These are phyloP conservation scores for Phylloscopus whistleri DNA, from an alignment of 2,113 vertebrate species.

Conservation along the genomic window DNA sequence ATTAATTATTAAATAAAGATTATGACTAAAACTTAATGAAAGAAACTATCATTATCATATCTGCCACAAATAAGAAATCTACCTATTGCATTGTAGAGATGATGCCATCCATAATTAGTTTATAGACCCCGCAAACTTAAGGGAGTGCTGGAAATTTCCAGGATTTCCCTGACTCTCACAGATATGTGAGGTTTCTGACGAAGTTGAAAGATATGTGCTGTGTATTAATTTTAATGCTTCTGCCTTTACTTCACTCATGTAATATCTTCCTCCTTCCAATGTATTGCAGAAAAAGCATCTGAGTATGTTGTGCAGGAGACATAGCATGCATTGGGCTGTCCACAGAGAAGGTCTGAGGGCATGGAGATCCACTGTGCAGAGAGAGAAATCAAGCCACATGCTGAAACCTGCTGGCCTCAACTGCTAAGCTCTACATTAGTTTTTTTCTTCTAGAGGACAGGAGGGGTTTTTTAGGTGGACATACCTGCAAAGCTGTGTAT, in stretches of 20 bases:
- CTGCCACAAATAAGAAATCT: constrained; percentile 63
- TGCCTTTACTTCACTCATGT: not conserved
- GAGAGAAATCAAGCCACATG: not conserved
- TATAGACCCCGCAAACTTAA: not conserved
- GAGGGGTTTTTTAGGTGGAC: fast-evolving
- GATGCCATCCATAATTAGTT: constrained; percentile 18
- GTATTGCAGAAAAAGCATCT: not conserved
- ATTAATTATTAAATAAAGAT: constrained; percentile 67
- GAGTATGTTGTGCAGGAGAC: not conserved
- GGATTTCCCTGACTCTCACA: not conserved
- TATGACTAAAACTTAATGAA: constrained; percentile 61
- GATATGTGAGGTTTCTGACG: not conserved
- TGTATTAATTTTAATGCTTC: not conserved
- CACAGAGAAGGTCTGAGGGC: not conserved
- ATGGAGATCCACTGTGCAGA: not conserved
- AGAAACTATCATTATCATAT: constrained; percentile 45
- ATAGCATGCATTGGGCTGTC: not conserved
- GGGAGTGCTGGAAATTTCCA: not conserved
- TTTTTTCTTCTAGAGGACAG: not conserved
- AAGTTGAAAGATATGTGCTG: not conserved
- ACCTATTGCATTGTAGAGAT: not conserved
- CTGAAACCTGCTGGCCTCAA: not conserved
- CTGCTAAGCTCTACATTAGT: not conserved
- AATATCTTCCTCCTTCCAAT: not conserved
- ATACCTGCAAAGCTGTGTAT: not conserved